Conservation (phyloP, 2,888 invertebrate species). For the Agrilus cyanescens region DNA sequence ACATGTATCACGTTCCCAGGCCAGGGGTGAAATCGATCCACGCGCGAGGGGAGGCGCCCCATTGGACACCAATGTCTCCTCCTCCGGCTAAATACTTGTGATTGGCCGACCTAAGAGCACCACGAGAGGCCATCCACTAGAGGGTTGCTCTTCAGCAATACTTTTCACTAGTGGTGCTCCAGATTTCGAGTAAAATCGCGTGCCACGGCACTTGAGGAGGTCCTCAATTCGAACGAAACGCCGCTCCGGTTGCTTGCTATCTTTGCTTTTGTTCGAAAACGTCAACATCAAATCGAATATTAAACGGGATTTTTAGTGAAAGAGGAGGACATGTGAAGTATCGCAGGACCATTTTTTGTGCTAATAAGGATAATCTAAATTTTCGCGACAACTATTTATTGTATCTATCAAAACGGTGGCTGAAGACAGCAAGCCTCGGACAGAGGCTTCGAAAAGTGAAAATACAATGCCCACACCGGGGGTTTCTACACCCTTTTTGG, state of each 20-base stretch:
- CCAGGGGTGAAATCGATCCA: slow-evolving; percentile 18
- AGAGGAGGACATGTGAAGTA: too few species aligned
- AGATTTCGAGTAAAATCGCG: slow-evolving; percentile 35
- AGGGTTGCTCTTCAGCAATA: slow-evolving; percentile 32
- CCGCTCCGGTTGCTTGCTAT: neutral
- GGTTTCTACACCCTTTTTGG: slow-evolving; percentile 46
- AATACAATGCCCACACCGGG: slow-evolving; percentile 13
- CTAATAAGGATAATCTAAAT: neutral
- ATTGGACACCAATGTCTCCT: slow-evolving; percentile 31
- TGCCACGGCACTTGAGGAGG: slow-evolving; percentile 30
- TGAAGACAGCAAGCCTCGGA: slow-evolving; percentile 27
- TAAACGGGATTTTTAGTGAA: slow-evolving; percentile 1
- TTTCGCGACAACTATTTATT: slow-evolving; percentile 7
- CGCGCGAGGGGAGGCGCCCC: slow-evolving; percentile 7
- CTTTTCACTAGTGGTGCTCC: slow-evolving; percentile 36
- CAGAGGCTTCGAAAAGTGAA: slow-evolving; percentile 16
- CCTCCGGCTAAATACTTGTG: slow-evolving; percentile 19
- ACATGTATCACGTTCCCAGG: slow-evolving; percentile 20
- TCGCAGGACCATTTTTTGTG: neutral
- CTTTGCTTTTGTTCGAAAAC: neutral
- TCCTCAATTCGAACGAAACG: slow-evolving; percentile 6
- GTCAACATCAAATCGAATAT: neutral
- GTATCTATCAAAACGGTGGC: slow-evolving; percentile 26
- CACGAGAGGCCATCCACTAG: slow-evolving; percentile 31
- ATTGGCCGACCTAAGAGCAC: slow-evolving; percentile 30